phyloP scores from a whole-genome alignment of 2,888 invertebrate species.

The Hemithea aestivaria region DNA sequence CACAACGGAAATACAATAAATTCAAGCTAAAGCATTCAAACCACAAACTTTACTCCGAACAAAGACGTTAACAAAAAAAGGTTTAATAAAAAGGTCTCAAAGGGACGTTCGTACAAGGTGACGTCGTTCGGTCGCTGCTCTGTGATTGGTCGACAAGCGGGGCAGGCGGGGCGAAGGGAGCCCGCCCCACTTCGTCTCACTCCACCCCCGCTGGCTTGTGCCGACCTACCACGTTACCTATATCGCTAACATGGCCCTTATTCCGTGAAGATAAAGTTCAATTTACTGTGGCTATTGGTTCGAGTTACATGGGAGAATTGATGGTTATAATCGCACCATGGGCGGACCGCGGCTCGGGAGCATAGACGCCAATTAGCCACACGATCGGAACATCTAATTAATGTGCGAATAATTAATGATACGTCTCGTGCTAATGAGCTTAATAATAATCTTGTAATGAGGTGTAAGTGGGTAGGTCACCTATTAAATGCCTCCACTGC shows the following conservation, averaged over 20 bases:
- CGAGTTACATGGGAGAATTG: slow-evolving; percentile 45
- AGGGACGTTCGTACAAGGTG: slow-evolving; percentile 74
- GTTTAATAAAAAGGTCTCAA: slow-evolving; percentile 52
- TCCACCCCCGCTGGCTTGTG: slow-evolving; percentile 57
- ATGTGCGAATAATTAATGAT: slow-evolving; percentile 51
- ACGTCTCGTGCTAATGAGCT: slow-evolving; percentile 31
- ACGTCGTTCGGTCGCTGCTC: slow-evolving; percentile 58
- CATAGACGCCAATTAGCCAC: slow-evolving; percentile 71
- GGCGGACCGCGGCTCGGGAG: slow-evolving; percentile 68
- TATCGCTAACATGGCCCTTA: slow-evolving; percentile 49
- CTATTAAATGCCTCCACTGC: too few species aligned
- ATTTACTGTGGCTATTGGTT: slow-evolving; percentile 35
- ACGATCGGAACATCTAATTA: slow-evolving; percentile 64
- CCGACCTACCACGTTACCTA: slow-evolving; percentile 56
- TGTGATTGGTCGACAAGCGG: slow-evolving; percentile 63
- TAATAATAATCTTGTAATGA: slow-evolving; percentile 27
- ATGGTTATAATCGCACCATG: slow-evolving; percentile 73
- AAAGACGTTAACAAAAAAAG: slow-evolving; percentile 47
- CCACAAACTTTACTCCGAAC: slow-evolving; percentile 34
- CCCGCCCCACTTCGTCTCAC: slow-evolving; percentile 58
- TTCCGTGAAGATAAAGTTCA: slow-evolving; percentile 34
- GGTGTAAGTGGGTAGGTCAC: slow-evolving; percentile 13
- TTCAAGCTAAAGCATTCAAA: slow-evolving; percentile 11
- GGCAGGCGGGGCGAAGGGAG: slow-evolving; percentile 66
- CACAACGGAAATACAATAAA: slow-evolving; percentile 9